These are phyloP conservation scores for Cephus rjabovi DNA, from an alignment of 2,888 invertebrate genomes.

Conservation along the genomic window DNA sequence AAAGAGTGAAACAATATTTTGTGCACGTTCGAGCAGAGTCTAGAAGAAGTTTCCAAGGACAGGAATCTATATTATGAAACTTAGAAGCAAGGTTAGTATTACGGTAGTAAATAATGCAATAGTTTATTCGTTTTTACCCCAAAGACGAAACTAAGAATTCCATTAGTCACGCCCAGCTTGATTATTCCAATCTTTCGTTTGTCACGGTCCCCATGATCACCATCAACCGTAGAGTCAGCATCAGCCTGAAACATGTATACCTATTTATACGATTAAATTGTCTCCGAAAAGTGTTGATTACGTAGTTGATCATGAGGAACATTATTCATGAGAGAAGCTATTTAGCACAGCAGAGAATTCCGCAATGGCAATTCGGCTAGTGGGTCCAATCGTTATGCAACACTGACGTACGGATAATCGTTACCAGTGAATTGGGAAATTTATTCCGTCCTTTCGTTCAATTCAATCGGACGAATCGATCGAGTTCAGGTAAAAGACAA, in stretches of 20 bases:
- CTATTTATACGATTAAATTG: conserved; percentile 36
- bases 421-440: background rate
- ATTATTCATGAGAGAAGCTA: conserved; percentile 19
- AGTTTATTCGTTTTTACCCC: conserved; percentile 72
- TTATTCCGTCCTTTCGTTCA: background rate
- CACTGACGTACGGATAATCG: background rate
- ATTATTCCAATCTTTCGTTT: conserved; percentile 81
- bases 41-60: background rate
- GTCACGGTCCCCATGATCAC: conserved; percentile 70
- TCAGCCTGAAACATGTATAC: conserved; percentile 57
- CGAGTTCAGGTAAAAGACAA: background rate
- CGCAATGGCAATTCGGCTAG: conserved; percentile 14
- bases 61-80: background rate
- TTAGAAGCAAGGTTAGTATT: background rate
- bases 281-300: background rate
- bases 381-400: conserved; percentile 1
- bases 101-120: background rate
- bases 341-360: conserved; percentile 13
- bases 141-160: conserved; percentile 84
- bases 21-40: background rate
- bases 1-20: conserved; percentile 37
- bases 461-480: background rate
- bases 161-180: conserved; percentile 82
- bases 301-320: conserved; percentile 5
- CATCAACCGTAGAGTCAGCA: conserved; percentile 69